Evolutionary conservation across 2,888 invertebrate species (phyloP), one percentile per base, ranked within the genome.

Genomic region (Lasioglossum marginatum): DNA sequence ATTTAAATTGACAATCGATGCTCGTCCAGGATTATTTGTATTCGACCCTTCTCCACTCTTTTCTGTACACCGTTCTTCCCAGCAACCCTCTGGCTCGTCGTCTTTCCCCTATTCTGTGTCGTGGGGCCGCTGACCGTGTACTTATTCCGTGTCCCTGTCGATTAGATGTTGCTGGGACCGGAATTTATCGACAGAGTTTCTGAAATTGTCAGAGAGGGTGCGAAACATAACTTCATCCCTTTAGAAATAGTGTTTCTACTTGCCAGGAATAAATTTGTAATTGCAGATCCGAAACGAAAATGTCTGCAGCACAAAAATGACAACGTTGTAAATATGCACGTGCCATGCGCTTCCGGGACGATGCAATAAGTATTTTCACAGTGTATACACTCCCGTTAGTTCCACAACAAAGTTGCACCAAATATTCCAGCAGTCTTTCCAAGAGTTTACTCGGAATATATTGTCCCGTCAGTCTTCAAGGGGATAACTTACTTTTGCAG

Each of bases 1-100:
- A 89, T 89, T 88, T 89, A 89, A 89, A 89, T 89, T 87, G 90
- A 71, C 88, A 75, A 81, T 82, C 86, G 70, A 83, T 89, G 85
- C 81, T 77, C 27, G 37, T 19, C 45, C 43, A n/a, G 68, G 82
- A 82, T 87, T 88, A 87, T 85, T 89, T 81, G 75, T 75, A 76
- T 78, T 63, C 77, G 78, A 76, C 52, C 77, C 60, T 48, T 60
- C 37, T 34, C 52, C 40, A n/a, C 31, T 31, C 14, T 40, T 40
- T 40, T 4, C 19, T 63, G 14, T 19, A 14, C 45, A n/a, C 12
- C 66, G 23, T 68, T 68, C 37, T 19, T 19, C 8, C 23, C 23
- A 19, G 19, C 68, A 23, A n/a, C n/a, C 12, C 57, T 37, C 34
- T 68, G 37, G 10, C 68, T 19, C 37, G 37, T 23, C 23, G 19